Evolutionary conservation across 2,113 vertebrate genomes (phyloP), one percentile per base, ranked within the genome.

Genomic region (Zosterops hypoxanthus): DNA sequence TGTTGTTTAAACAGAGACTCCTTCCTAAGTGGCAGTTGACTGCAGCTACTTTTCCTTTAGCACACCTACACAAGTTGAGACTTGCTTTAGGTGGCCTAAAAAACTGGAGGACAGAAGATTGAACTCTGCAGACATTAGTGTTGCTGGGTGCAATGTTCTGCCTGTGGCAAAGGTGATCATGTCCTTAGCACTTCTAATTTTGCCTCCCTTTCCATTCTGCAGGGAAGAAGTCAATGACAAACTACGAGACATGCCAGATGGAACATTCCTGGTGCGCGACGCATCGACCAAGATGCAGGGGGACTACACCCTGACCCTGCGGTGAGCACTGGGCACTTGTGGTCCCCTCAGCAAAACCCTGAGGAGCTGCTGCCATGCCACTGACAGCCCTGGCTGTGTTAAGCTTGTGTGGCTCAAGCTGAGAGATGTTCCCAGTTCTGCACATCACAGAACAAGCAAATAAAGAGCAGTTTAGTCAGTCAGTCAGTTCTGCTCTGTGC

Each of bases 171-270:
- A 69, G 34, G 33, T 84, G 28, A 42, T 82, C 18, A 2, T 17
- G 22, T 71, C 44, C 47, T 92, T 52, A 81, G n/a, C 0, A 0
- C n/a, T 90, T 83, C 56, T 55, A 18, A 49, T 82, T 78, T 73
- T 92, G 65, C 66, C 49, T 88, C 84, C 34, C 88, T 94, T 92
- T 55, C 50, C 46, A 2, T 77, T 80, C 88, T 93, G 69, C 93
- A 99, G 99, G 97, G 99, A 99, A 82, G 99, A 99, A 95, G 99
- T 99, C 77, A 99, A 99, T 82, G 99, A 99, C 95, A 99, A 99
- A 96, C 97, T 99, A 89, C 97, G 98, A 69, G 99, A 99, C 96
- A 98, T 98, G 97, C 99, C 99, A 66, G 99, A 99, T 50, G 99
- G 99, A 83, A 99, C 99, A 12, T 99, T 99, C 96, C 95, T 99